phyloP scores from a whole-genome alignment of 1,140 invertebrate genomes.

The Maniola jurtina region DNA sequence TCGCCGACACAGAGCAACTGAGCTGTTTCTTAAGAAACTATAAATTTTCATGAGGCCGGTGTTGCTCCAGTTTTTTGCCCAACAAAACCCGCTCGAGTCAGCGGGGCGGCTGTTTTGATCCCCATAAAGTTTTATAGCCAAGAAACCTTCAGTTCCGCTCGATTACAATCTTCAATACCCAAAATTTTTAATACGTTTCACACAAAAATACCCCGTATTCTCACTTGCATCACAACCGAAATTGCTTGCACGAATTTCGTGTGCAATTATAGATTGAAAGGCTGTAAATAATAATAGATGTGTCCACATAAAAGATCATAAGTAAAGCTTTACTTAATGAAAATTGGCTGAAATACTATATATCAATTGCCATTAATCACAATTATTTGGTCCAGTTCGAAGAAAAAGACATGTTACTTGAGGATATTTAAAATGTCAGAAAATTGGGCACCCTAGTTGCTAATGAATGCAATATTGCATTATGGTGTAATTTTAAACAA shows the following conservation, averaged over 20 bases:
- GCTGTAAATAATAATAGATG: conserved; percentile 12
- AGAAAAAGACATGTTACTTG: conserved; percentile 1
- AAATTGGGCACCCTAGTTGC: neutral
- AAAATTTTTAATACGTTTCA: conserved; percentile 1
- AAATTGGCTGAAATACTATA: conserved; percentile 11
- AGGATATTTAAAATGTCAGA: neutral
- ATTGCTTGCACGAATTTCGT: neutral
- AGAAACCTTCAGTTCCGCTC: conserved; percentile 36
- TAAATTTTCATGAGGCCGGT: conserved; percentile 68
- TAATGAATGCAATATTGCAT: no score
- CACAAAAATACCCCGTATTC: conserved; percentile 14
- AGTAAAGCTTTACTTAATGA: conserved; percentile 16
- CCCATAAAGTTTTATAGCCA: conserved; percentile 62
- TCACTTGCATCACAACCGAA: neutral
- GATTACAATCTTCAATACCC: conserved; percentile 10
- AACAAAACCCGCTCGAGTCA: conserved; percentile 30
- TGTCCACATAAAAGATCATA: conserved; percentile 12
- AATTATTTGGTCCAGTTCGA: conserved; percentile 11
- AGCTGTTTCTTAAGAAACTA: conserved; percentile 51
- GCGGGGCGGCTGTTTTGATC: conserved; percentile 44
- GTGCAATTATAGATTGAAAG: neutral
- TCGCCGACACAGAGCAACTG: conserved; percentile 35
- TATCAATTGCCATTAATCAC: conserved; percentile 11
- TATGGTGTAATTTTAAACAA: no score
- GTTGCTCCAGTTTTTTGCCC: conserved; percentile 66